phyloP scores from a whole-genome alignment of 2,888 invertebrate genomes.

The Anthophora plumipes region DNA sequence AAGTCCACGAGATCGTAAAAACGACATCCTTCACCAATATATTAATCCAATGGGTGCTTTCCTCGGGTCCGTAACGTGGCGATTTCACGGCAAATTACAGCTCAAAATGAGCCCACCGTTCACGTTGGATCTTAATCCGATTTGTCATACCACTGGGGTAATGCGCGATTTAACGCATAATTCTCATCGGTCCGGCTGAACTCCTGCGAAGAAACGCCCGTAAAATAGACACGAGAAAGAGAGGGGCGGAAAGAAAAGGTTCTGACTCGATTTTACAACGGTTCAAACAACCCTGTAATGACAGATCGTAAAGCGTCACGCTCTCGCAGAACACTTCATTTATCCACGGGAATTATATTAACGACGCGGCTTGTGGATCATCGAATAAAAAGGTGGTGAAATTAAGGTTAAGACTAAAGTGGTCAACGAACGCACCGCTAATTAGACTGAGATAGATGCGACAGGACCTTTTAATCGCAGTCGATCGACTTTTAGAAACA shows the following conservation, averaged over 20 bases:
- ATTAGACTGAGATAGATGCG: background rate
- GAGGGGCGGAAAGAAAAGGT: conserved; percentile 29
- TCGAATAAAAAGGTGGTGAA: background rate
- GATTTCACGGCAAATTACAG: conserved; percentile 47
- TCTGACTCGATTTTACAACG: conserved; percentile 40
- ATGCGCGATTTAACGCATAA: conserved; percentile 51
- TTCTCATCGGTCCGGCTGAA: background rate
- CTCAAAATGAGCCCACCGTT: conserved; percentile 32
- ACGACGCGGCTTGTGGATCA: conserved; percentile 31
- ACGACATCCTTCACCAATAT: conserved; percentile 8
- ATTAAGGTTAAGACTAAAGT: background rate
- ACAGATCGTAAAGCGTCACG: conserved; percentile 64
- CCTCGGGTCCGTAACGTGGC: conserved; percentile 25
- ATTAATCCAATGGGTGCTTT: conserved; percentile 29
- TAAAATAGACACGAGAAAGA: conserved; percentile 8
- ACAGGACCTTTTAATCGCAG: no score
- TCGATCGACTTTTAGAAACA: no score
- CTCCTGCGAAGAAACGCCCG: background rate
- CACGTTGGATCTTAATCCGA: conserved; percentile 46
- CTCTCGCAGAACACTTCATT: conserved; percentile 57
- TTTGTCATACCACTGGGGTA: conserved; percentile 43
- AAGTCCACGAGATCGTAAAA: conserved; percentile 18
- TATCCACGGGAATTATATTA: conserved; percentile 62
- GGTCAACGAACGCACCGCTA: no score
- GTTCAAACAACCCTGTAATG: conserved; percentile 59